phyloP scores from a whole-genome alignment of 2,113 vertebrate species.

The Myiagra hebetior region DNA sequence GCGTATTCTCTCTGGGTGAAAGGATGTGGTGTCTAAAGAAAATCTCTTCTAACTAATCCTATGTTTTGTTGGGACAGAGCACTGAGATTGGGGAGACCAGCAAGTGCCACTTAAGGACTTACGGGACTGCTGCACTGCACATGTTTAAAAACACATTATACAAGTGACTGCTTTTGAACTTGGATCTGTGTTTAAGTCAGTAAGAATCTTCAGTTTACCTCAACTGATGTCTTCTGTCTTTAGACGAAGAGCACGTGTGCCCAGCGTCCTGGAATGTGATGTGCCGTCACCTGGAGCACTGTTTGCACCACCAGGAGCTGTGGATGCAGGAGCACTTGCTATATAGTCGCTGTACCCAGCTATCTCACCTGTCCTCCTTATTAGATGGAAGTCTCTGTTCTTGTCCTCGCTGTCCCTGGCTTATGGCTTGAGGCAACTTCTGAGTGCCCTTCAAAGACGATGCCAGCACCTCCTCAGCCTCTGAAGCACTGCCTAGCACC shows the following conservation, averaged over 20 bases:
- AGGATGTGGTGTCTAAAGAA: background rate
- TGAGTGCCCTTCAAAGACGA: background rate
- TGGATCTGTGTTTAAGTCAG: background rate
- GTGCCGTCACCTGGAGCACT: background rate
- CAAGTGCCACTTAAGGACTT: background rate
- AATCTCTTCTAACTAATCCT: background rate
- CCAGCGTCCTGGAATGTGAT: fast-evolving
- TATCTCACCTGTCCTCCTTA: background rate
- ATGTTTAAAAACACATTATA: background rate
- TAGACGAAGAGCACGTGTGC: background rate
- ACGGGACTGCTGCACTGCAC: background rate
- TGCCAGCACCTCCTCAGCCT: background rate
- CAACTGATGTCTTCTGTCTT: background rate
- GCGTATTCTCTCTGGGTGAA: fast-evolving
- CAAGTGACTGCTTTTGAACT: background rate
- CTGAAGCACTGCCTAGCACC: background rate
- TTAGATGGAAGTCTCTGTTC: background rate
- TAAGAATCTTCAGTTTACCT: background rate
- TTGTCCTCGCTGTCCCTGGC: background rate
- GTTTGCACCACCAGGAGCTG: background rate
- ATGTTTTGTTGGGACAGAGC: background rate
- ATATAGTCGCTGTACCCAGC: background rate
- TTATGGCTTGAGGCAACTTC: background rate
- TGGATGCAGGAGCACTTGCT: background rate
- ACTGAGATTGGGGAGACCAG: background rate